These are phyloP conservation scores for Sebastes steindachneri DNA, from an alignment of 2,797 vertebrate genomes.

Conservation along the genomic window DNA sequence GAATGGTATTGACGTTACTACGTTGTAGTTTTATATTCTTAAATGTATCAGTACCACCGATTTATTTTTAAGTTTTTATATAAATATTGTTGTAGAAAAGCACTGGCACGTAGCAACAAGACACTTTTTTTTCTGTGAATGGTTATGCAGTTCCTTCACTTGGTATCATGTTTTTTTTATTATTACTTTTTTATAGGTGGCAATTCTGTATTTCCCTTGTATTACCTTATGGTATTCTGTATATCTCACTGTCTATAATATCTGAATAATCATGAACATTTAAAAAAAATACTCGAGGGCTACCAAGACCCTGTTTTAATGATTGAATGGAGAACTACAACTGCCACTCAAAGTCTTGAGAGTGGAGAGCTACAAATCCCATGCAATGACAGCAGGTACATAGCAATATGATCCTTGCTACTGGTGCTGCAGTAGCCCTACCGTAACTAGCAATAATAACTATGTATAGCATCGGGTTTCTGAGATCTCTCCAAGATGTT, in stretches of 20 bases:
- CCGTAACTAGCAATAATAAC: slow-evolving; percentile 86
- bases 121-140: slow-evolving; percentile 83
- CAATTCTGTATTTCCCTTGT: slow-evolving; percentile 83
- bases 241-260: slow-evolving; percentile 84
- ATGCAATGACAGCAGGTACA: slow-evolving; percentile 77
- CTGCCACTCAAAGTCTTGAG: slow-evolving; percentile 47
- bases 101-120: slow-evolving; percentile 82
- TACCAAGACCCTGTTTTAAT: slow-evolving; percentile 53
- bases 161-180: slow-evolving; percentile 71
- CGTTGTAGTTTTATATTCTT: slow-evolving; percentile 86
- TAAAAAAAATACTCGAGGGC: slow-evolving; percentile 50
- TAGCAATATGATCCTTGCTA: slow-evolving; percentile 81
- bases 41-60: slow-evolving; percentile 79
- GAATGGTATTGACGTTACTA: slow-evolving; percentile 83
- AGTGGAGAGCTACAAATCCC: slow-evolving; percentile 76
- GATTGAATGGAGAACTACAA: slow-evolving; percentile 70
- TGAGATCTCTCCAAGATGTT: slow-evolving; percentile 76
- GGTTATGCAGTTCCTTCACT: slow-evolving; percentile 82
- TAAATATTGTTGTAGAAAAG: slow-evolving; percentile 82
- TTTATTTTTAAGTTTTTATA: slow-evolving; percentile 85
- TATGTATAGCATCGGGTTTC: slow-evolving; percentile 80
- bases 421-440: slow-evolving; percentile 81
- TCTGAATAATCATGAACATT: slow-evolving; percentile 80
- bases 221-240: slow-evolving; percentile 82
- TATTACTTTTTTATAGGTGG: slow-evolving; percentile 85